Conservation (phyloP, 2,113 vertebrate species). For the Apteryx owenii region DNA sequence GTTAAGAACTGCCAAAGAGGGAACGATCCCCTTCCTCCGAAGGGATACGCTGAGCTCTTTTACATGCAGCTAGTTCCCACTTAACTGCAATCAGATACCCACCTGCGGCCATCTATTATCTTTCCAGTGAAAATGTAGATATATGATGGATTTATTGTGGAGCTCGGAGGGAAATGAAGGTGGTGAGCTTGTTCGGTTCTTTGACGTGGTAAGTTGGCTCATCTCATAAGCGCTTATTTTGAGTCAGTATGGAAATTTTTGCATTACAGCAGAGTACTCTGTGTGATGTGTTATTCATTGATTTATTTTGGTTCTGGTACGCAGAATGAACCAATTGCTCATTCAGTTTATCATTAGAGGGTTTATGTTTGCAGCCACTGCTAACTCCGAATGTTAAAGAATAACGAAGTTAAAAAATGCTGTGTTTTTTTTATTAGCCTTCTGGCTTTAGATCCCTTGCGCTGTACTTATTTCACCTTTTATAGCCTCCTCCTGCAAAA, state of each 20-base stretch:
- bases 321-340: not conserved
- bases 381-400: not conserved
- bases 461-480: not conserved
- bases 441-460: not conserved
- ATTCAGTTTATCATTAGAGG: not conserved
- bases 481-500: not conserved
- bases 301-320: not conserved
- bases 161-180: not conserved
- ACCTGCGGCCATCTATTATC: not conserved
- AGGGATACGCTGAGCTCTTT: not conserved
- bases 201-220: not conserved
- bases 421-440: not conserved
- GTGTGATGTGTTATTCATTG: not conserved
- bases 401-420: not conserved
- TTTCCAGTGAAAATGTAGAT: not conserved
- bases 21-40: not conserved
- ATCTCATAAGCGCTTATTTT: not conserved
- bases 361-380: rapidly evolving
- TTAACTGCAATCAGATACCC: rapidly evolving
- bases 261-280: not conserved
- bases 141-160: not conserved
- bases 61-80: not conserved
- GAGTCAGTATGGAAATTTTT: not conserved
- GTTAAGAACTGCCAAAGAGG: not conserved
- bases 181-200: not conserved